These are phyloP conservation scores for Acronicta psi DNA, from an alignment of 2,888 invertebrate species.

Conservation along the genomic window DNA sequence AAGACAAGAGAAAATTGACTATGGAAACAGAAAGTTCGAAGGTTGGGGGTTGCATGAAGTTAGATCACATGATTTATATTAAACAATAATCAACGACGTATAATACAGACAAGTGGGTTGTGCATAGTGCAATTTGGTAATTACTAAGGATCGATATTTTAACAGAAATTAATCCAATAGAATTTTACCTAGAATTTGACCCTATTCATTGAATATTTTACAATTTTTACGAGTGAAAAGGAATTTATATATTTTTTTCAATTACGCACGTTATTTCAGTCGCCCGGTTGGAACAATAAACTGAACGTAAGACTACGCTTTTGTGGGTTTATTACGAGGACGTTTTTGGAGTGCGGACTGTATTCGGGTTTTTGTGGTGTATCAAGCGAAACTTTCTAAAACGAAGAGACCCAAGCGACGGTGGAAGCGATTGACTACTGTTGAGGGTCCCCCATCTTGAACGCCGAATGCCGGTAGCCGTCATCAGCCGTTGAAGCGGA, in stretches of 20 bases:
- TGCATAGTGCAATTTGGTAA: not conserved
- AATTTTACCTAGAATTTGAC: constrained; percentile 11
- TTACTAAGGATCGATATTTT: constrained; percentile 7
- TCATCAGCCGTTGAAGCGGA: constrained; percentile 75
- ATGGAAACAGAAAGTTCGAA: no score
- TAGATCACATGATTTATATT: no score
- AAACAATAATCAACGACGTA: no score
- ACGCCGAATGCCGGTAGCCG: constrained; percentile 68
- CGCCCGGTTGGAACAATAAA: constrained; percentile 2
- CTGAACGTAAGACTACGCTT: not conserved
- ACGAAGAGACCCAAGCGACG: constrained; percentile 15
- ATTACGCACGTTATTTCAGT: constrained; percentile 1
- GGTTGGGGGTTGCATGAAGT: no score
- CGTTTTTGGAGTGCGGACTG: constrained; percentile 27
- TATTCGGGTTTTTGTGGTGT: constrained; percentile 17
- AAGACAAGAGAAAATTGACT: no score
- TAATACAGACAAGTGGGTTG: no score
- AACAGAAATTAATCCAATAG: constrained; percentile 17
- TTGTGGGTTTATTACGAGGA: constrained; percentile 6
- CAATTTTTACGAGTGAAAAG: constrained; percentile 16
- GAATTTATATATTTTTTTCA: constrained; percentile 21
- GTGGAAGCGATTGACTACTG: constrained; percentile 27
- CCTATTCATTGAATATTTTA: constrained; percentile 20
- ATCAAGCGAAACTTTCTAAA: constrained; percentile 10
- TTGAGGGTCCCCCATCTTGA: constrained; percentile 61